Percentiles rank a stretch among this genome's conserved stretches.
phyloP scores from a whole-genome alignment of 2,113 vertebrate species.

The Rhinopomastus cyanomelas region DNA sequence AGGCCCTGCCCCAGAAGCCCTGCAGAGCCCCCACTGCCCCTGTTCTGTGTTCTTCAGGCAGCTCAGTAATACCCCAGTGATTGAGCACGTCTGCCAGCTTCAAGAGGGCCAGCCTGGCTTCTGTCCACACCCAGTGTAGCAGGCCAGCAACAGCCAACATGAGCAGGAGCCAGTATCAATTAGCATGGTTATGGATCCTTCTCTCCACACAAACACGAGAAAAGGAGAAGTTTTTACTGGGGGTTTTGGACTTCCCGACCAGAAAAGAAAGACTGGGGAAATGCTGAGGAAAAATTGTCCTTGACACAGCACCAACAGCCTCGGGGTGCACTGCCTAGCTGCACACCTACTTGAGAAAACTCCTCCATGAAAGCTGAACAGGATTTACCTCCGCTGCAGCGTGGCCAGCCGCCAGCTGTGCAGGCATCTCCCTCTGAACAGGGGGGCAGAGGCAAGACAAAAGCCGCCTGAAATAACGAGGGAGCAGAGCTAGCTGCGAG shows the following conservation, averaged over 20 bases:
- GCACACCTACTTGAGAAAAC: not conserved
- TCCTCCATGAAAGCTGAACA: not conserved
- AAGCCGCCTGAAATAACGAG: not conserved
- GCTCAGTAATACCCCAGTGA: fast-evolving
- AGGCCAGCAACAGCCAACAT: fast-evolving
- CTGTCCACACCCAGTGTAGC: not conserved
- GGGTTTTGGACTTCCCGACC: not conserved
- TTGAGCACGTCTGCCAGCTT: not conserved
- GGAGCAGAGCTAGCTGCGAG: not conserved
- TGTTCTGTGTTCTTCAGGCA: fast-evolving
- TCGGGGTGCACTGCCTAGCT: not conserved
- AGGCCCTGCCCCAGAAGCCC: too few relatives aligned
- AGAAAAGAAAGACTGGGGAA: not conserved
- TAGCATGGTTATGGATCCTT: fast-evolving
- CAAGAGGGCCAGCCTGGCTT: too few relatives aligned
- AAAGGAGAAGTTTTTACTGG: not conserved
- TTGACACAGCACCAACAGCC: not conserved
- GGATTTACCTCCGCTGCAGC: not conserved
- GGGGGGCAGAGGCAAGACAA: not conserved
- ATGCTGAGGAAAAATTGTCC: not conserved
- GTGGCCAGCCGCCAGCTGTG: fast-evolving
- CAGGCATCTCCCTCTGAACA: not conserved
- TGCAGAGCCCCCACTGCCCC: fast-evolving
- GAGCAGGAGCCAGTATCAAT: not conserved
- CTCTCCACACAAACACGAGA: not conserved